Conservation (phyloP, 2,113 vertebrate genomes). For the Ctenomys sociabilis region DNA sequence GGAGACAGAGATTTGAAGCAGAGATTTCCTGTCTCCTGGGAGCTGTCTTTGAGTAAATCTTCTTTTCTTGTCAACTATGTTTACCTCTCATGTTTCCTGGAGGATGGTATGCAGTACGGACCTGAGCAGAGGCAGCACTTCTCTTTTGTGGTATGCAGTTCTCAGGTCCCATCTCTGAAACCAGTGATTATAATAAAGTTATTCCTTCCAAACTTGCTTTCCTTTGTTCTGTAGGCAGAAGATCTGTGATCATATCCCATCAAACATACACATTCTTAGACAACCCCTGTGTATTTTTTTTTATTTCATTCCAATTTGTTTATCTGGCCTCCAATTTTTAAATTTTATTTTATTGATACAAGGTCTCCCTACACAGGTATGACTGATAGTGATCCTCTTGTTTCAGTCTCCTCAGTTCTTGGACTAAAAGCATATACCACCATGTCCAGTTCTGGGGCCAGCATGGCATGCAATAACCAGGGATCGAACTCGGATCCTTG, state of each 20-base stretch:
- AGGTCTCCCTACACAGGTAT: too few species aligned
- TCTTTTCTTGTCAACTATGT: not conserved
- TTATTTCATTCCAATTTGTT: not conserved
- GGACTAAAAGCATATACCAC: too few species aligned
- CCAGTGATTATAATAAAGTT: not conserved
- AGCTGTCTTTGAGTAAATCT: not conserved
- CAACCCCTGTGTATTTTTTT: not conserved
- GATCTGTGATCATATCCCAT: not conserved
- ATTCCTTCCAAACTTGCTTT: not conserved
- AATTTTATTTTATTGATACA: too few species aligned
- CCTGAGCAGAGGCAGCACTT: not conserved
- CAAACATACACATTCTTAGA: not conserved
- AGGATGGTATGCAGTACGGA: too few species aligned
- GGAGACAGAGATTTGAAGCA: not conserved
- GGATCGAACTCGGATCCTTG: too few species aligned
- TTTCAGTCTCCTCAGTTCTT: too few species aligned
- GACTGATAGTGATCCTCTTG: too few species aligned
- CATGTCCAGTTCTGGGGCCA: too few species aligned
- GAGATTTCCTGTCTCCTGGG: not conserved
- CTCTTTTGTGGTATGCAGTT: not conserved
- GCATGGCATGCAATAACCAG: too few species aligned
- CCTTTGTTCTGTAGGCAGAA: not conserved
- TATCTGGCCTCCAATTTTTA: not conserved
- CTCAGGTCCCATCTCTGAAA: not conserved
- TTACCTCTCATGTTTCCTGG: not conserved